Percentiles rank a stretch among this genome's conserved stretches.
Conservation (phyloP, 2,797 vertebrate species). For the Siniperca undulata region DNA sequence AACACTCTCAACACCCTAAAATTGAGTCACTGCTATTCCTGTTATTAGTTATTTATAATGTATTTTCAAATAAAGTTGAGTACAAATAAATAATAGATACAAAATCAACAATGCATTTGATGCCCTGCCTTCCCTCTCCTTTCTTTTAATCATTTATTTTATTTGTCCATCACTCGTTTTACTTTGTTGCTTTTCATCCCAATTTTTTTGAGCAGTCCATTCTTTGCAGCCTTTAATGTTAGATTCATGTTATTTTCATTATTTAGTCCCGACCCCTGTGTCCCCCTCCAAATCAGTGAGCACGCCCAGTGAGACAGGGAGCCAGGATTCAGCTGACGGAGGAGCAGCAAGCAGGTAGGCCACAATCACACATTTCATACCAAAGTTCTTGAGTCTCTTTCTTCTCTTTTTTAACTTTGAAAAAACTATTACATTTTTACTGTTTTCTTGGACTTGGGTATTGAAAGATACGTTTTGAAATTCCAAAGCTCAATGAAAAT, state of each 20-base stretch:
- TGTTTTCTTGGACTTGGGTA: background rate
- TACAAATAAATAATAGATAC: slow-evolving; percentile 53
- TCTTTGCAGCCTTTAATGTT: slow-evolving; percentile 92
- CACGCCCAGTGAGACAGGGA: slow-evolving; percentile 97
- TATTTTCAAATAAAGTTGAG: slow-evolving; percentile 28
- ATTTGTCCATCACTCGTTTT: slow-evolving; percentile 68
- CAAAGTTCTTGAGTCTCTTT: background rate
- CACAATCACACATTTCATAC: slow-evolving; percentile 1
- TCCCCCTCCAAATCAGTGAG: slow-evolving; percentile 99
- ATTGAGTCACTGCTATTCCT: slow-evolving; percentile 42
- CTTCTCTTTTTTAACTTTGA: background rate
- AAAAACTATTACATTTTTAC: background rate
- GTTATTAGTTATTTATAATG: slow-evolving; percentile 50
- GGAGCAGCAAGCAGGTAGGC: slow-evolving; percentile 92
- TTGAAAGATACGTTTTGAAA: background rate
- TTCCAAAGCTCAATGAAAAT: background rate
- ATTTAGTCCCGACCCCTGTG: slow-evolving; percentile 97
- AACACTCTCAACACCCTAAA: slow-evolving; percentile 50
- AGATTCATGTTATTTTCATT: slow-evolving; percentile 93
- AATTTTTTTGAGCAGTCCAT: slow-evolving; percentile 86
- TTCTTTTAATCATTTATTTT: slow-evolving; percentile 80
- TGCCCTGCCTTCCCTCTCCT: slow-evolving; percentile 79
- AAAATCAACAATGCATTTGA: slow-evolving; percentile 83
- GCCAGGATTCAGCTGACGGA: slow-evolving; percentile 97
- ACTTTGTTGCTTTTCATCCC: slow-evolving; percentile 48